Base-by-base conservation (phyloP, 92 coral and sea anemone species). In the Actinernus sp. region DNA sequence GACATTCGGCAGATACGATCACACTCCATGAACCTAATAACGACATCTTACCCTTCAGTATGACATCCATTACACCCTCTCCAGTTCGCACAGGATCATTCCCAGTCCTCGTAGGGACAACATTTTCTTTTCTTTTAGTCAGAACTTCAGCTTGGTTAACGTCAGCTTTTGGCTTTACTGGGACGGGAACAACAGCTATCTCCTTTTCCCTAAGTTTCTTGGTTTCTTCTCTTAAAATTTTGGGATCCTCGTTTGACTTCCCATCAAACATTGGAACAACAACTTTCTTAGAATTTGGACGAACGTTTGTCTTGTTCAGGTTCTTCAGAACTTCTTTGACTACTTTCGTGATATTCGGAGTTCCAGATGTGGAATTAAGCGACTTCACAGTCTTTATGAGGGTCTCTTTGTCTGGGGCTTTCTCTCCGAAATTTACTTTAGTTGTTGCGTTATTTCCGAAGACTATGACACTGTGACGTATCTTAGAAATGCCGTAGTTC, bases 181-280 rank as follows among this genome's bases (percentile, higher is more conserved):
- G 75, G 3, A 68, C 63, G 10, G 75, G 59, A 7, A 68, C 48
- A 17, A 68, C 61, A 10, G 53, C 30, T 21, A 68, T 38, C 53
- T 55, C 40, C 29, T 68, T 53, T 68, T 68, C 31, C 18, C 53
- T 34, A n/a, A 68, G 63, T 9, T 27, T 20, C 40, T 68, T 52
- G 6, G 31, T 30, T 17, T 61, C 63, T 10, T 36, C 75, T 0
- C 14, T 5, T 11, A 68, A 3, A 31, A 18, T 12, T 34, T 65
- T 49, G 12, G 52, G 63, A 18, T 26, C 14, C 23, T 68, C 31
- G 18, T 36, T 31, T 26, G 63, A 59, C 1, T 24, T 29, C 4
- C 41, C 18, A 28, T 68, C 75, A 41, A 48, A 68, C 38, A 39
- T 38, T 23, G 52, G 30, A 24, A 68, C 63, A 16, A 49, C 75